These are phyloP conservation scores for Phymorhynchus buccinoides DNA, from an alignment of 1,140 invertebrate species.

Conservation along the genomic window DNA sequence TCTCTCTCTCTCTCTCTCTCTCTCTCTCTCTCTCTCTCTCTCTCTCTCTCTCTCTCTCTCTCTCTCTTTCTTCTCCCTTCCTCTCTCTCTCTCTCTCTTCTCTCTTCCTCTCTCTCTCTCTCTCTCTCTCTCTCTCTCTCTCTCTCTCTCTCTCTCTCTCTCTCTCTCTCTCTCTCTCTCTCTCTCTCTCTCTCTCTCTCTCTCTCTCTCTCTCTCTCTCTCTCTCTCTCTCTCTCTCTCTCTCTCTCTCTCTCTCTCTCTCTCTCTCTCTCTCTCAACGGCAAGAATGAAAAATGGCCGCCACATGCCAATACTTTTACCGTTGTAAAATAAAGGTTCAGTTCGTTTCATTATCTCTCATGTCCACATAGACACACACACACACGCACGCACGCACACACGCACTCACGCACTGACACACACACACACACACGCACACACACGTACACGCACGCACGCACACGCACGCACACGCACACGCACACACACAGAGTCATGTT, in stretches of 20 bases:
- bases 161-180: background rate
- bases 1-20: background rate
- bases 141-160: conserved; percentile 6
- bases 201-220: conserved; percentile 16
- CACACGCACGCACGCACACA: too few relatives aligned
- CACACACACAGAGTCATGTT: too few relatives aligned
- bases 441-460: too few relatives aligned
- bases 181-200: conserved; percentile 24
- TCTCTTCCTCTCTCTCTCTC: background rate
- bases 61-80: background rate
- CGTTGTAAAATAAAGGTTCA: too few relatives aligned
- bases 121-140: conserved; percentile 6
- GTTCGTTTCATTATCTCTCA: too few relatives aligned
- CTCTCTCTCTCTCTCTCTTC: background rate
- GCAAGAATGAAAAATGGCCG: too few relatives aligned
- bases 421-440: too few relatives aligned
- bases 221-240: conserved; percentile 23
- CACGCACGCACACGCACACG: too few relatives aligned
- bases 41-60: background rate
- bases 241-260: background rate
- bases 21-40: conserved; percentile 3
- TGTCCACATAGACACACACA: too few relatives aligned
- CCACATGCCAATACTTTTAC: too few relatives aligned
- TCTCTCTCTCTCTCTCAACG: background rate
- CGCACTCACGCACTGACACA: too few relatives aligned